These are phyloP conservation scores for Drosophila tristis DNA, from an alignment of 1,140 invertebrate species.

Conservation along the genomic window DNA sequence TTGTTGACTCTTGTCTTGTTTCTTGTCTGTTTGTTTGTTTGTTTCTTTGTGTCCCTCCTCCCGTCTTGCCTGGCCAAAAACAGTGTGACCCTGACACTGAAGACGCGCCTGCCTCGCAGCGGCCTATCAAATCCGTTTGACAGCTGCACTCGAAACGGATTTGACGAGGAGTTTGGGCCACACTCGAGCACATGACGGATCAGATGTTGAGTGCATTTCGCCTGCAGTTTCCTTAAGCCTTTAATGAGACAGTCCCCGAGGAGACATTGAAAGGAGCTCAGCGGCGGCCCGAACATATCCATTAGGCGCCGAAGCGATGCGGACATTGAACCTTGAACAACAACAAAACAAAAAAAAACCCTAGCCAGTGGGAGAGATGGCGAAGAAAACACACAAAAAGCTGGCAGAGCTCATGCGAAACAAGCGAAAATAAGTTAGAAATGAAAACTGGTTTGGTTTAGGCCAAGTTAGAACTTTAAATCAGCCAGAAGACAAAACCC, in stretches of 20 bases:
- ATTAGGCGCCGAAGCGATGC: slow-evolving; percentile 62
- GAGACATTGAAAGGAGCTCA: slow-evolving; percentile 59
- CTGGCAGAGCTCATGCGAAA: slow-evolving; percentile 55
- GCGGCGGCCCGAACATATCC: slow-evolving; percentile 34
- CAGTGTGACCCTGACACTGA: slow-evolving; percentile 56
- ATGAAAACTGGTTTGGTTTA: slow-evolving; percentile 80
- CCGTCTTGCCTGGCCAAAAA: not conserved
- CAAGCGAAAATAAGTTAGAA: slow-evolving; percentile 77
- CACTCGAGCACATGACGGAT: slow-evolving; percentile 47
- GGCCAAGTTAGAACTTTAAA: slow-evolving; percentile 75
- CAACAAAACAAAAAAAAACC: slow-evolving; percentile 65
- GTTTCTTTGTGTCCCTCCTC: not conserved
- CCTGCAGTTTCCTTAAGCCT: slow-evolving; percentile 66
- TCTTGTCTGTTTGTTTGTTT: slow-evolving; percentile 11
- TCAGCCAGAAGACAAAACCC: slow-evolving; percentile 29
- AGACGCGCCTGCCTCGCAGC: slow-evolving; percentile 7
- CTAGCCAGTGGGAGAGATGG: slow-evolving; percentile 46
- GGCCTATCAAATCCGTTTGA: slow-evolving; percentile 41
- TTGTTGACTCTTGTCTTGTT: slow-evolving; percentile 59
- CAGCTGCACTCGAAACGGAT: slow-evolving; percentile 65
- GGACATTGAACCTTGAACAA: slow-evolving; percentile 72
- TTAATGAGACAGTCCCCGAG: slow-evolving; percentile 56
- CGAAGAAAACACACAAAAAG: slow-evolving; percentile 50
- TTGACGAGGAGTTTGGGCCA: slow-evolving; percentile 18
- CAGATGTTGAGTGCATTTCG: slow-evolving; percentile 39